Conservation (phyloP, 1,140 invertebrate genomes). For the Heliothis virescens region DNA sequence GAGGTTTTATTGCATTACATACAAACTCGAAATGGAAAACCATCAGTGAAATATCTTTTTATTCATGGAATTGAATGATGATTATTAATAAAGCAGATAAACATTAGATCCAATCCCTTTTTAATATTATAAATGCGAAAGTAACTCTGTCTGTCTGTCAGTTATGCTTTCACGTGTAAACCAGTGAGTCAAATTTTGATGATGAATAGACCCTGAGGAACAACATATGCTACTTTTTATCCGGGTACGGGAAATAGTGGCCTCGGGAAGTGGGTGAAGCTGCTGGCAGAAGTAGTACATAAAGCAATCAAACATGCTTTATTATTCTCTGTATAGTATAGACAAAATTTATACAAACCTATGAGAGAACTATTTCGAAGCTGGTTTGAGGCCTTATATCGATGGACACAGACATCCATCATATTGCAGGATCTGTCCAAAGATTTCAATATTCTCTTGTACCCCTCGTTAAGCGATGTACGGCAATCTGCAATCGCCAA, state of each 20-base stretch:
- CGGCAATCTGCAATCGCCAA: constrained; percentile 93
- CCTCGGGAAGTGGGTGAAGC: too few species aligned
- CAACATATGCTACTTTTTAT: too few species aligned
- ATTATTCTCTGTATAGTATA: background rate
- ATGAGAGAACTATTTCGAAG: constrained; percentile 71
- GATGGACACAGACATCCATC: constrained; percentile 88
- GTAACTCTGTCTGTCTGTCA: too few species aligned
- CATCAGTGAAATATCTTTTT: too few species aligned
- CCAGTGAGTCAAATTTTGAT: too few species aligned
- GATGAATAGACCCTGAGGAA: too few species aligned
- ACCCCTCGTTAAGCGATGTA: constrained; percentile 88
- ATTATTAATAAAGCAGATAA: too few species aligned
- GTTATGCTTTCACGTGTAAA: too few species aligned
- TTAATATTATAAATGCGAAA: too few species aligned
- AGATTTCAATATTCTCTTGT: constrained; percentile 90
- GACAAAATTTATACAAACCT: constrained; percentile 61
- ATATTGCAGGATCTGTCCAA: constrained; percentile 87
- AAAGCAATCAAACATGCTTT: background rate
- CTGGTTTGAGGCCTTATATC: constrained; percentile 85
- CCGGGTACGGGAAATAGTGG: too few species aligned
- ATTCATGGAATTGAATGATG: background rate
- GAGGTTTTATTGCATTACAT: constrained; percentile 52
- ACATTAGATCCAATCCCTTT: too few species aligned
- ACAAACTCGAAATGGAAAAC: background rate
- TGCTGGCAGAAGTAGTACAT: too few species aligned